Base-by-base conservation (phyloP, 2,888 invertebrate genomes). In the Hesperia comma region DNA sequence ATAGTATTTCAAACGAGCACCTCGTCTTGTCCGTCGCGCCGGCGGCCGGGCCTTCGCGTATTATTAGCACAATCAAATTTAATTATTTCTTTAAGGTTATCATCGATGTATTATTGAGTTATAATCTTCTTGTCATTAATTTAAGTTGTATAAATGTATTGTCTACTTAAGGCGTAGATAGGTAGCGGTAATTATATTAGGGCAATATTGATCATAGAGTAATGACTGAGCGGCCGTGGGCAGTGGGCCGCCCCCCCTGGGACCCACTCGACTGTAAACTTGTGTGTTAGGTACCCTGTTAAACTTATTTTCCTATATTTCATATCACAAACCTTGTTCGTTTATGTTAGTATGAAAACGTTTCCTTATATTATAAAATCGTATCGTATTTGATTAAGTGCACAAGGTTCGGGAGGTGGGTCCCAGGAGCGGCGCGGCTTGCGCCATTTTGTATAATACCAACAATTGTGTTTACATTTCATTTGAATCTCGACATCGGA, bases 81-180 rank as follows among this genome's bases (percentile, higher is more conserved):
- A n/a, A n/a, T 83, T 77, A 79, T 81, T 83, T 81, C 78, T 81
- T 82, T 84, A 78, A 74, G 76, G 75, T 79, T 78, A 79, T 79
- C 78, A 72, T 75, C 76, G 75, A 79, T 78, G 79, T 83, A 84
- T 86, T 83, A 85, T 88, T 89, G 86, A 79, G 86, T 90, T 90
- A 85, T 87, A 82, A 83, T 85, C 86, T 88, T 92, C 92, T 92
- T 90, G 92, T 92, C 92, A 92, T 90, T 92, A 92, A 86, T 87
- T 89, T 92, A 92, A 92, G 92, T 90, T 92, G 90, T 92, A 90
- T 88, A 92, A 91, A 91, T 89, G 85, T 87, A 88, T 83, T 85
- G 89, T 91, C 89, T 87, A 85, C 79, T 85, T 90, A 91, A 90
- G 87, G 84, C 85, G 85, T 91, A 91, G 90, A 82, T 91, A 91